Conservation (phyloP, 2,113 vertebrate species). For the Phalacrocorax aristotelis region DNA sequence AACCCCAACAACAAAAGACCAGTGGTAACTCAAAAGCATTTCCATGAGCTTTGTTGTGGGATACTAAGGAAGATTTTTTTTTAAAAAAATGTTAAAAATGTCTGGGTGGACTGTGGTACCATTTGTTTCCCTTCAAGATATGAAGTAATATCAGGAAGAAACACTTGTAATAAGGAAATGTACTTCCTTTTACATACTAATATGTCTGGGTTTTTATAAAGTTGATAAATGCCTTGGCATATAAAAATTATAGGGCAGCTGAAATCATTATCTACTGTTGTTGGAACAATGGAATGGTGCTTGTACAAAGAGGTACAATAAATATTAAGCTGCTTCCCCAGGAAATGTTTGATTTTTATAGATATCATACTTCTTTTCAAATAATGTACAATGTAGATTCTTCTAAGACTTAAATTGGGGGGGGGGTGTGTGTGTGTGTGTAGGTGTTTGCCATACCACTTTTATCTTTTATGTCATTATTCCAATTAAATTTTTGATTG, state of each 20-base stretch:
- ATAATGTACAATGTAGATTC: background rate
- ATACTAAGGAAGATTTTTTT: background rate
- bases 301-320: constrained; percentile 38
- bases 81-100: background rate
- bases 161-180: constrained; percentile 68
- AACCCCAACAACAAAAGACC: too few relatives aligned
- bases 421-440: too few relatives aligned
- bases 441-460: background rate
- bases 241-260: constrained; percentile 61
- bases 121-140: constrained; percentile 52
- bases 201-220: constrained; percentile 55
- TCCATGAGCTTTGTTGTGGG: background rate
- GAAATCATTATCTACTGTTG: constrained; percentile 30
- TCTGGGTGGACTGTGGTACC: background rate
- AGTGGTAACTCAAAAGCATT: background rate
- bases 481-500: background rate
- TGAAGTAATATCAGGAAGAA: constrained; percentile 67
- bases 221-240: constrained; percentile 59
- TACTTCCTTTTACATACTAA: constrained; percentile 65
- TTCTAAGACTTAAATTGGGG: background rate
- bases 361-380: constrained; percentile 5
- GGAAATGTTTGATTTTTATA: constrained; percentile 51
- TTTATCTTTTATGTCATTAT: background rate
- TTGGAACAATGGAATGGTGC: constrained; percentile 38
- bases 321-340: constrained; percentile 28